A percentile compares a stretch with the other conserved stretches of the same genome.
Conservation (phyloP, 2,888 invertebrate genomes). For the Stenichneumon culpator region DNA sequence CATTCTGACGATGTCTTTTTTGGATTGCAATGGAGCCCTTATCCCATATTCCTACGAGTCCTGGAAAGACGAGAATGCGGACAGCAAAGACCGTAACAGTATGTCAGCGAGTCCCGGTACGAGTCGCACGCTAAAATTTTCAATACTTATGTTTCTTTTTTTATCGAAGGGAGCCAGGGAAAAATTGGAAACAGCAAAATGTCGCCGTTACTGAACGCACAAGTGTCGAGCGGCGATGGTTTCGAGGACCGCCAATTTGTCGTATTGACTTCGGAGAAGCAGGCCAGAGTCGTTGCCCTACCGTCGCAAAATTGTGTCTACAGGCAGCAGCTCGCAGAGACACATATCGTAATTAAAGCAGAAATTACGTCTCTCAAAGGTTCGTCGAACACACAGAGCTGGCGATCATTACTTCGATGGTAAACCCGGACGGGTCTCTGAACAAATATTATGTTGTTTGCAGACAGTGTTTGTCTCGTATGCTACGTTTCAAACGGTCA, state of each 20-base stretch:
- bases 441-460: slow-evolving; percentile 77
- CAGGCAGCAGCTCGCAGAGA: slow-evolving; percentile 96
- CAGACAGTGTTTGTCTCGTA: slow-evolving; percentile 97
- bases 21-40: slow-evolving; percentile 97
- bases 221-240: slow-evolving; percentile 84
- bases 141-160: background rate
- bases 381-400: slow-evolving; percentile 80
- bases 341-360: slow-evolving; percentile 97
- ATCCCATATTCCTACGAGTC: slow-evolving; percentile 96
- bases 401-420: background rate
- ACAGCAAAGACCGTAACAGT: slow-evolving; percentile 85
- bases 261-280: slow-evolving; percentile 97
- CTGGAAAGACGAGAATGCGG: slow-evolving; percentile 96
- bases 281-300: slow-evolving; percentile 96
- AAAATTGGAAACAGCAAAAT: slow-evolving; percentile 88
- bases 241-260: slow-evolving; percentile 95
- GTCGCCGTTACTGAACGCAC: slow-evolving; percentile 90
- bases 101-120: slow-evolving; percentile 62
- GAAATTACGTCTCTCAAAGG: slow-evolving; percentile 97
- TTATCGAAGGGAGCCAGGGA: slow-evolving; percentile 79
- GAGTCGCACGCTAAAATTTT: background rate
- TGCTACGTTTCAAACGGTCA: slow-evolving; percentile 98
- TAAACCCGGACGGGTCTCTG: background rate
- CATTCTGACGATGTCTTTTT: slow-evolving; percentile 97
- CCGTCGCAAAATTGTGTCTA: slow-evolving; percentile 98